Evolutionary conservation across 2,888 invertebrate genomes (phyloP).

Genomic region (Apoderus coryli): DNA sequence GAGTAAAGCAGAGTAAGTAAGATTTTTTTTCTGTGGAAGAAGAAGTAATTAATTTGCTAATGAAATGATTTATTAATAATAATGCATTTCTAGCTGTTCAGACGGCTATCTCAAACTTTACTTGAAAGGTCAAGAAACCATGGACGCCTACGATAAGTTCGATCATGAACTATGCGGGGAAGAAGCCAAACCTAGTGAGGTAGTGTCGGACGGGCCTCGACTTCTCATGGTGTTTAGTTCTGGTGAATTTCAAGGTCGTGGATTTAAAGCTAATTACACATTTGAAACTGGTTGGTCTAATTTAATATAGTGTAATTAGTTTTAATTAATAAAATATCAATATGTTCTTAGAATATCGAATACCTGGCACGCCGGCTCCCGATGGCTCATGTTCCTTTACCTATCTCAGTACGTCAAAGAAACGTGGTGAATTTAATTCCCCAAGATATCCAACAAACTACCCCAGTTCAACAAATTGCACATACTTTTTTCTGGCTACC

Average conservation of each 20-base stretch:
- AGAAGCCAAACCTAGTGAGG: conserved; percentile 55
- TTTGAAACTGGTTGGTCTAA: conserved; percentile 84
- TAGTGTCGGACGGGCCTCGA: conserved; percentile 82
- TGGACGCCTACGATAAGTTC: conserved; percentile 85
- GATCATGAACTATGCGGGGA: conserved; percentile 87
- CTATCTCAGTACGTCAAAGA: conserved; percentile 74
- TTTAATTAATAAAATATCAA: too few species aligned
- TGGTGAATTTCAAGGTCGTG: conserved; percentile 77
- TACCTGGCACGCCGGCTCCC: conserved; percentile 87
- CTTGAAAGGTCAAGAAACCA: conserved; percentile 82
- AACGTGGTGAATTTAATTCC: conserved; percentile 87
- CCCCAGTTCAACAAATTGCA: conserved; percentile 89
- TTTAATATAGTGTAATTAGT: too few species aligned
- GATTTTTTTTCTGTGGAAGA: too few species aligned
- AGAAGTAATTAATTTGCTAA: too few species aligned
- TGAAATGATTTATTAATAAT: too few species aligned
- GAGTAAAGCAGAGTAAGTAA: conserved; percentile 65
- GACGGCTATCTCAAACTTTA: conserved; percentile 86
- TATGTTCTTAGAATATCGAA: conserved; percentile 66
- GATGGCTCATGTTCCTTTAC: conserved; percentile 85
- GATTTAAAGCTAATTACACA: conserved; percentile 78
- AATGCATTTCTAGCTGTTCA: conserved; percentile 48
- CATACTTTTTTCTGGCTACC: conserved; percentile 76
- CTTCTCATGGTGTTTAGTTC: conserved; percentile 92
- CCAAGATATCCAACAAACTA: conserved; percentile 94